Base-by-base conservation (phyloP, 2,113 vertebrate species). In the Poeciliopsis occidentalis region DNA sequence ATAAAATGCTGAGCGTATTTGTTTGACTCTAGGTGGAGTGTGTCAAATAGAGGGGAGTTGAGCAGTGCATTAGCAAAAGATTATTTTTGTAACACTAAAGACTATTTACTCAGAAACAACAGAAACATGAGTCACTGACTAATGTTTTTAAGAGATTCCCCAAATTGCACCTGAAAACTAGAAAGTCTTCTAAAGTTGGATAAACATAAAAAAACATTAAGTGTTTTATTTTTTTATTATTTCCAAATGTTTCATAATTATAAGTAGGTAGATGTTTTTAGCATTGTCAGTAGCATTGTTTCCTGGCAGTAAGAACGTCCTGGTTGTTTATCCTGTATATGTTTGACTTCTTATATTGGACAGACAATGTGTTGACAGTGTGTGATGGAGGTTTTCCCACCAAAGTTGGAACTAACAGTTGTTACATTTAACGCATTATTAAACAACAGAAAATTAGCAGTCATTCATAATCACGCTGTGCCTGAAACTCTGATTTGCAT, bases 1-100 rank as follows among this genome's bases (percentile, higher is more conserved):
- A 74, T 73, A 73, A 71, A 87, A 80, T 37, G 34, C 78, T 71
- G 67, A 75, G 57, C n/a, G 32, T 65, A 57, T 74, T 71, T 76
- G 69, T 31, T 39, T 19, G 30, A 15, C 27, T 26, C 15, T 19
- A 24, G 12, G 22, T 31, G 32, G 19, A 3, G 1, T 22, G 34
- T 26, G 37, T 15, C 26, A n/a, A 44, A 15, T 15, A 17, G 13
- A 26, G 24, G 44, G 30, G 15, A 60, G 24, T 8, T n/a, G 22
- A n/a, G 51, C 30, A 34, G 54, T 5, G 32, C 17, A 29, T 57
- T 67, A 5, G 29, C 10, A 0, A 44, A 54, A 17, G 5, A 27
- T 44, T 69, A 17, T 69, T 64, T 57, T 29, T 44, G 24, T 17
- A 17, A 24, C 17, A 60, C 39, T 60, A 70, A 75, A 22, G 44